phyloP scores from a whole-genome alignment of 2,113 vertebrate genomes.

The Ceuthmochares aereus region DNA sequence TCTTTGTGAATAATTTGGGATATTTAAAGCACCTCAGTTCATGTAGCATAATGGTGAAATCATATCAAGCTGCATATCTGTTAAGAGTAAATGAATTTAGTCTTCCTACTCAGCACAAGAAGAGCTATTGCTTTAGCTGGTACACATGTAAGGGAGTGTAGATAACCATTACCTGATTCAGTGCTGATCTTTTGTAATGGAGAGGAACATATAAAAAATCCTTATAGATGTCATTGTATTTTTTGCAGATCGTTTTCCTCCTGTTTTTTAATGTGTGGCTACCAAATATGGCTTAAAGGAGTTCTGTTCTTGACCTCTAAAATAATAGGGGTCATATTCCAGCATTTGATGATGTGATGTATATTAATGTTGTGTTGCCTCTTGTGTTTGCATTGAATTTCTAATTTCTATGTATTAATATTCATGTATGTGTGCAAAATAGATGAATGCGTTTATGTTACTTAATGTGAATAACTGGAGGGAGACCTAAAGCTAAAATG shows the following conservation, averaged over 20 bases:
- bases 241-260: not conserved
- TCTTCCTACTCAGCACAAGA: not conserved
- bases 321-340: conserved; percentile 22
- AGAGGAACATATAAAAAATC: not conserved
- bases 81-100: not conserved
- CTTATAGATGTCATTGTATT: not conserved
- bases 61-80: conserved; percentile 25
- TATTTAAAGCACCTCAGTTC: conserved; percentile 58
- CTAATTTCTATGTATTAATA: conserved; percentile 40
- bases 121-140: not conserved
- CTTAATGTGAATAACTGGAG: conserved; percentile 9
- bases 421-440: conserved; percentile 19
- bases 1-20: conserved; percentile 43
- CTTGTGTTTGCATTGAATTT: conserved; percentile 39
- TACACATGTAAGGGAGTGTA: not conserved
- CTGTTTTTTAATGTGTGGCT: not conserved
- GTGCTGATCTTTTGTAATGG: not conserved
- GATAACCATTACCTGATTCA: not conserved
- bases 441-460: conserved; percentile 1
- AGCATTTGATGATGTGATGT: conserved; percentile 15
- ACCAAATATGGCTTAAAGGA: not conserved
- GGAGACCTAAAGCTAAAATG: conserved; percentile 5
- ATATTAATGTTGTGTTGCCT: conserved; percentile 33
- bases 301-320: not conserved
- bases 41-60: not conserved